Evolutionary conservation across 2,888 invertebrate species (phyloP), one percentile per base, ranked within the genome.

Genomic region (Drosophila kanekoi): DNA sequence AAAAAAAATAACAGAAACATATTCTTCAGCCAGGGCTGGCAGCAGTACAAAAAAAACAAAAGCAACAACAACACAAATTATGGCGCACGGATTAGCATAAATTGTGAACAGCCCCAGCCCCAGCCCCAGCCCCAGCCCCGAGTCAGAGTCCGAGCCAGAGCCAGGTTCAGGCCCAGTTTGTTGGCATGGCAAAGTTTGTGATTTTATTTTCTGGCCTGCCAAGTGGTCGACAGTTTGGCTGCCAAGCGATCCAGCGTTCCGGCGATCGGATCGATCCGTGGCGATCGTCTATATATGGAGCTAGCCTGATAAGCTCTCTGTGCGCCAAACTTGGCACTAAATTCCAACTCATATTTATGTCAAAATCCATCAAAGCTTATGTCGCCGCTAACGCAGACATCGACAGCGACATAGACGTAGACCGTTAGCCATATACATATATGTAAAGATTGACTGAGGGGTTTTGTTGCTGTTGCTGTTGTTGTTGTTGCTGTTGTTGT

Each of bases 341-440:
- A 85, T 89, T 89, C 83, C 83, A 83, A 45, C 84, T 87, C 75
- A 89, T 87, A 86, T 89, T 86, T 86, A 87, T 87, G 85, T 86
- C 89, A 79, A 79, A 86, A 86, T 87, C 89, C 75, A 86, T 86
- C 89, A 86, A 79, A 86, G 85, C 85, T 86, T 86, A 89, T 85
- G 84, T 89, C 81, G 82, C 71, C 85, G 82, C 74, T 47, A 54
- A 49, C 41, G 53, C 20, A 62, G 72, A 59, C 57, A 53, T 35
- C 14, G 51, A 56, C 58, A 13, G 35, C n/a, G 47, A 6, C 18
- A 38, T 14, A 18, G 28, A 38, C n/a, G 16, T 43, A 16, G 37
- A 73, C 76, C 79, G 83, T 75, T 81, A 85, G 80, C 63, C 79
- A 74, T 51, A 53, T 20, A 11, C 35, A 53, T 20, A 11, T 38